Evolutionary conservation across 2,797 vertebrate genomes (phyloP).

Genomic region (Enteromius treurensis): DNA sequence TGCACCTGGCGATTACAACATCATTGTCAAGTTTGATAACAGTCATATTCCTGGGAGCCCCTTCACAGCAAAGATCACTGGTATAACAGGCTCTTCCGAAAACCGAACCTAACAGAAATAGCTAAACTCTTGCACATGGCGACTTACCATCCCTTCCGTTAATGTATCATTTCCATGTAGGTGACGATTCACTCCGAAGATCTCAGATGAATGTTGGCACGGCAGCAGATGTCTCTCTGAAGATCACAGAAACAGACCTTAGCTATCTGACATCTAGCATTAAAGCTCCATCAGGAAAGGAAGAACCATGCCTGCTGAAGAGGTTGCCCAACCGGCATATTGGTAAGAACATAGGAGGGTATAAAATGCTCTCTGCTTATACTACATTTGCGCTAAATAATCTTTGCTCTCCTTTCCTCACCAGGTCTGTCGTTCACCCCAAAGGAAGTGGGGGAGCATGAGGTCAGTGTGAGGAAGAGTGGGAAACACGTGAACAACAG

Average conservation of each 20-base stretch:
- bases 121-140: not conserved
- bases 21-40: slow-evolving; percentile 96
- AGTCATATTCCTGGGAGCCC: slow-evolving; percentile 96
- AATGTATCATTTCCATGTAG: slow-evolving; percentile 66
- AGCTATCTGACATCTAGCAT: slow-evolving; percentile 92
- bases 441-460: slow-evolving; percentile 96
- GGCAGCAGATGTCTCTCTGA: slow-evolving; percentile 92
- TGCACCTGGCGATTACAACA: slow-evolving; percentile 92
- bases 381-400: not conserved
- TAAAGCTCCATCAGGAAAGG: slow-evolving; percentile 91
- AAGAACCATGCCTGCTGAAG: slow-evolving; percentile 95
- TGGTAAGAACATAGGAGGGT: slow-evolving; percentile 72
- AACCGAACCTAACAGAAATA: not conserved
- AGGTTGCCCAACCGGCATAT: slow-evolving; percentile 93
- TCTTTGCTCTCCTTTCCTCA: not conserved
- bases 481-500: slow-evolving; percentile 94
- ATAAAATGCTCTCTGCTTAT: not conserved
- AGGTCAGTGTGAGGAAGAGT: slow-evolving; percentile 92
- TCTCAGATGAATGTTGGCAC: slow-evolving; percentile 95
- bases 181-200: slow-evolving; percentile 92
- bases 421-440: slow-evolving; percentile 96
- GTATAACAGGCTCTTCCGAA: slow-evolving; percentile 68
- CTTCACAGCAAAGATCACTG: slow-evolving; percentile 95
- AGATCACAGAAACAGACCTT: slow-evolving; percentile 94
- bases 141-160: not conserved